These are phyloP conservation scores for Drosophila pseudoobscura DNA, from an alignment of 1,140 invertebrate species.

Conservation along the genomic window DNA sequence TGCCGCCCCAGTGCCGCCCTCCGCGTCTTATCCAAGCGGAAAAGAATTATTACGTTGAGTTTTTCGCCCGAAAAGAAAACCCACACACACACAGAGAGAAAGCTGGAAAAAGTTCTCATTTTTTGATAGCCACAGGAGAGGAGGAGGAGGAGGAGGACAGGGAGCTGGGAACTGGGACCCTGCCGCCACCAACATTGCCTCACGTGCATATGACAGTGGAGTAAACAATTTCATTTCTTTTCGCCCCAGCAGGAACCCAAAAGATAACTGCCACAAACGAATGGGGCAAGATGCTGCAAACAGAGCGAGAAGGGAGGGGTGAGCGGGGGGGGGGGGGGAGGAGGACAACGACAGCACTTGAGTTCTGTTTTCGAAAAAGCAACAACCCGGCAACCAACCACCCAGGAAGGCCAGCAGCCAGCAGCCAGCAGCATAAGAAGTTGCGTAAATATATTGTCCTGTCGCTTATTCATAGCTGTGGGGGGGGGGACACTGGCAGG, in stretches of 20 bases:
- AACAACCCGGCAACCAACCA: slow-evolving; percentile 33
- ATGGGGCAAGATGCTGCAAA: slow-evolving; percentile 71
- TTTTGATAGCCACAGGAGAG: slow-evolving; percentile 62
- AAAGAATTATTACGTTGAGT: slow-evolving; percentile 82
- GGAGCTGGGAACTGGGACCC: too few relatives aligned
- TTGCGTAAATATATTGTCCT: slow-evolving; percentile 81
- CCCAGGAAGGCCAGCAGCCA: slow-evolving; percentile 36
- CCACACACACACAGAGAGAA: slow-evolving; percentile 21
- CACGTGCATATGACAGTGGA: slow-evolving; percentile 81
- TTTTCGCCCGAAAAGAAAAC: slow-evolving; percentile 53
- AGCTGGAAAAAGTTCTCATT: slow-evolving; percentile 61
- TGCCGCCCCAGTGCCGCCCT: not conserved
- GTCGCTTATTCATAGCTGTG: slow-evolving; percentile 47
- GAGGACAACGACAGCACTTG: slow-evolving; percentile 62
- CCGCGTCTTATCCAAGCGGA: slow-evolving; percentile 75
- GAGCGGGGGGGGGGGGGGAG: not conserved
- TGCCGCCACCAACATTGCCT: slow-evolving; percentile 42
- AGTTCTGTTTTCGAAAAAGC: slow-evolving; percentile 53
- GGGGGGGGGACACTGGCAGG: slow-evolving; percentile 26
- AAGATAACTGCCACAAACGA: slow-evolving; percentile 80
- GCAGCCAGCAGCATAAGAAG: slow-evolving; percentile 67
- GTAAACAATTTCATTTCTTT: slow-evolving; percentile 77
- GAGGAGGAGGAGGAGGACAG: too few relatives aligned
- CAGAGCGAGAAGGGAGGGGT: slow-evolving; percentile 28
- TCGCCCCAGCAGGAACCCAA: slow-evolving; percentile 67